These are phyloP conservation scores for Tiphia femorata DNA, from an alignment of 2,888 invertebrate species.

Conservation along the genomic window DNA sequence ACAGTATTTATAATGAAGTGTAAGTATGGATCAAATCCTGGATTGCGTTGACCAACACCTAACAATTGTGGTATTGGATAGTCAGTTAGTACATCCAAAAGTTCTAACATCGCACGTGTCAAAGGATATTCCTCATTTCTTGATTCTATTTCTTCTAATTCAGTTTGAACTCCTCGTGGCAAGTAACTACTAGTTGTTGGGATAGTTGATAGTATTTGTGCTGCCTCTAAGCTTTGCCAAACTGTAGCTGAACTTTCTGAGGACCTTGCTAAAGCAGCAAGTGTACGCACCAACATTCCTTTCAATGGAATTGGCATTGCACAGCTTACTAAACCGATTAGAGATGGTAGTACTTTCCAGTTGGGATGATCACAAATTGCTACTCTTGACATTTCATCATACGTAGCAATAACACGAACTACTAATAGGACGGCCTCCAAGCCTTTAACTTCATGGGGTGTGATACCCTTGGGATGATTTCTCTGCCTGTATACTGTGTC, in stretches of 20 bases:
- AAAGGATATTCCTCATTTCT: conserved; percentile 91
- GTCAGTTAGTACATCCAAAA: conserved; percentile 81
- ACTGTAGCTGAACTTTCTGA: conserved; percentile 83
- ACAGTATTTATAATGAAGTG: conserved; percentile 84
- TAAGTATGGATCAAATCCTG: conserved; percentile 92
- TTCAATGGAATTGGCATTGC: conserved; percentile 88
- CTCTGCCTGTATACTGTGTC: conserved; percentile 77
- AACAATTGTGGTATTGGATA: conserved; percentile 81
- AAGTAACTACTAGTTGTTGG: conserved; percentile 76
- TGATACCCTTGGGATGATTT: conserved; percentile 75
- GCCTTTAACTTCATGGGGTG: conserved; percentile 87
- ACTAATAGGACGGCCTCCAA: conserved; percentile 85
- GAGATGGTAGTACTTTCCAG: conserved; percentile 85
- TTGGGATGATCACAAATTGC: conserved; percentile 89
- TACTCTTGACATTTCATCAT: conserved; percentile 85
- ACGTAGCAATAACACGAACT: conserved; percentile 81
- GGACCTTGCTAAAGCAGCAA: conserved; percentile 84
- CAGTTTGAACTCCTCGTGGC: conserved; percentile 81
- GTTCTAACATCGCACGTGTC: conserved; percentile 83
- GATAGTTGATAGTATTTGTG: conserved; percentile 81
- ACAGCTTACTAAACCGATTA: conserved; percentile 88
- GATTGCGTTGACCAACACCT: conserved; percentile 84
- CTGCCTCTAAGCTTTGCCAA: conserved; percentile 89
- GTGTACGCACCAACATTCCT: conserved; percentile 82
- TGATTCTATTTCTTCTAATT: conserved; percentile 93